phyloP scores from a whole-genome alignment of 1,140 invertebrate genomes.

The Pseudomyrmex sp. region DNA sequence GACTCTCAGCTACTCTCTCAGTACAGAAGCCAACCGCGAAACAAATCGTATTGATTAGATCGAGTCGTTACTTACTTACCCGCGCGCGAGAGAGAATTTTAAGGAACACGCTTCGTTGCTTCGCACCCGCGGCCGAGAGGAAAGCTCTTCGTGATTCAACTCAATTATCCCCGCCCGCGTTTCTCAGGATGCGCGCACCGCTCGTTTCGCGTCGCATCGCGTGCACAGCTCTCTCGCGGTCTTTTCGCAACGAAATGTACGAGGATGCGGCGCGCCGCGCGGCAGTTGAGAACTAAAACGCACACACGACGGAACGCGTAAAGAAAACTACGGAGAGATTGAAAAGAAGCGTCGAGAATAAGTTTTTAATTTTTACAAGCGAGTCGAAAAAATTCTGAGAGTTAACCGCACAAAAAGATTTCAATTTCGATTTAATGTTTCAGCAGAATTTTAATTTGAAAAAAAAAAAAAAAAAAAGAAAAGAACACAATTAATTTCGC shows the following conservation, averaged over 20 bases:
- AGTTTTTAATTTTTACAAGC: not conserved
- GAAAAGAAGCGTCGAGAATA: not conserved
- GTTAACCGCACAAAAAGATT: not conserved
- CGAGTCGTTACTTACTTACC: conserved; percentile 65
- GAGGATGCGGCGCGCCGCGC: not conserved
- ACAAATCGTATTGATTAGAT: conserved; percentile 74
- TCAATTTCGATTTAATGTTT: not conserved
- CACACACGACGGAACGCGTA: not conserved
- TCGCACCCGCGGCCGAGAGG: conserved; percentile 24
- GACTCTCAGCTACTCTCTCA: not conserved
- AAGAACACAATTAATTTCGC: no score
- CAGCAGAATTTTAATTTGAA: no score
- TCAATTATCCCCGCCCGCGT: conserved; percentile 49
- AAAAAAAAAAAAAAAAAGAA: no score
- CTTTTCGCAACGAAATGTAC: conserved; percentile 17
- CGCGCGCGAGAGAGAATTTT: conserved; percentile 49
- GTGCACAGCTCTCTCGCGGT: conserved; percentile 7
- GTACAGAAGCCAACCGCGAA: conserved; percentile 59
- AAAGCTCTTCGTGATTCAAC: conserved; percentile 56
- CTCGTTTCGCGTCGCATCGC: conserved; percentile 29
- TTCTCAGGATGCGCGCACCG: not conserved
- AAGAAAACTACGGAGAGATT: not conserved
- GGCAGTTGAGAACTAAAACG: not conserved
- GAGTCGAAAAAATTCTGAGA: not conserved
- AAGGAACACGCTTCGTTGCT: conserved; percentile 56